Evolutionary conservation across 2,888 invertebrate species (phyloP).

Genomic region (Cantharis flavilabris): DNA sequence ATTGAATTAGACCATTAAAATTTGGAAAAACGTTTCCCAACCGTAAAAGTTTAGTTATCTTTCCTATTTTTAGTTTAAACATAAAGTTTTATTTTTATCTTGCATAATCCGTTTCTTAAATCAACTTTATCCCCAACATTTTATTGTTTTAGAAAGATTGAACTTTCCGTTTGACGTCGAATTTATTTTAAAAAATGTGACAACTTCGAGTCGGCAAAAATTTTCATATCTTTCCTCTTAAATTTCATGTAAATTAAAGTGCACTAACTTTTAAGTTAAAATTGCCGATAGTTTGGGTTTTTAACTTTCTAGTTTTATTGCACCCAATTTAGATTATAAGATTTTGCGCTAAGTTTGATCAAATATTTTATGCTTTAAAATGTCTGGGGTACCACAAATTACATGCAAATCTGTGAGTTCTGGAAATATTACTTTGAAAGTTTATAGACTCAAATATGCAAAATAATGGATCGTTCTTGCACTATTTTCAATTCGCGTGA

Average conservation of each 20-base stretch:
- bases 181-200: background rate
- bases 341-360: background rate
- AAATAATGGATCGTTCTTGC: background rate
- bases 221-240: background rate
- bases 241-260: conserved; percentile 3
- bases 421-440: background rate
- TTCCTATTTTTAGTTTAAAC: background rate
- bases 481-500: background rate
- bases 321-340: conserved; percentile 1
- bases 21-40: background rate
- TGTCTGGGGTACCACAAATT: conserved; percentile 2
- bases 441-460: background rate
- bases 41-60: conserved; percentile 1
- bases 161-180: background rate
- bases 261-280: background rate
- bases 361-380: background rate
- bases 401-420: background rate
- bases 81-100: background rate
- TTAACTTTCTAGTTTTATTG: conserved; percentile 1
- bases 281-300: background rate
- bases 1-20: background rate
- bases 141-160: background rate
- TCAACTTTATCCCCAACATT: background rate
- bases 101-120: background rate
- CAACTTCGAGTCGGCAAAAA: background rate